Base-by-base conservation (phyloP, 2,888 invertebrate species). In the Ferrisia virgata region DNA sequence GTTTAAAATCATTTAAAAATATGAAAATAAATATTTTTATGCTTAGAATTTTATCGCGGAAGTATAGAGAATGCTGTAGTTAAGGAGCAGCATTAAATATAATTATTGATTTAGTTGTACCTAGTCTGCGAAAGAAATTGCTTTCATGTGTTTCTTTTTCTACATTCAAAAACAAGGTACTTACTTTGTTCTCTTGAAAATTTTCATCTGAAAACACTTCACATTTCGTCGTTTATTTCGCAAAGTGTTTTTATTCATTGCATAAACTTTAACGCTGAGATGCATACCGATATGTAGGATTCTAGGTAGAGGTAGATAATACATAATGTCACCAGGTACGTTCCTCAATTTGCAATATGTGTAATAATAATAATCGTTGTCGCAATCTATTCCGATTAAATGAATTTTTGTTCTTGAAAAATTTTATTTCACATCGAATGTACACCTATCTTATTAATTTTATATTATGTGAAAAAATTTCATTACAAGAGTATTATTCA, bases 41-140 rank as follows among this genome's bases (percentile, higher is more conserved):
- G 64, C 28, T 28, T 28, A 28, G 28, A 64, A 28, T 64, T 25
- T 28, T 64, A 28, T 64, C 28, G 28, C 31, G 64, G 64, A 64
- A 64, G 64, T 64, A 43, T 9, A 58, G 64, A 25, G 64, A 64
- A 15, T 64, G 3, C 15, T 13, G 28, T 13, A 64, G 64, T 15
- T 64, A 64, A 64, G 64, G 28, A 64, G 28, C 31, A 64, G 28
- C 28, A 28, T 64, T 64, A 64, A 28, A 64, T 64, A 43, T 43
- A 64, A 64, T 64, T 64, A 64, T 64, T 64, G 64, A 64, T 64
- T 64, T 28, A 28, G 64, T 64, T 64, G 64, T 64, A n/a, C n/a
- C n/a, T n/a, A 64, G 28, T 64, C 28, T 28, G 64, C 28, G 28
- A 64, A 64, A 64, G 64, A 28, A 15, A 28, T 64, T 28, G 28